Evolutionary conservation across 2,113 vertebrate genomes (phyloP).

Genomic region (Tringa solitaria): DNA sequence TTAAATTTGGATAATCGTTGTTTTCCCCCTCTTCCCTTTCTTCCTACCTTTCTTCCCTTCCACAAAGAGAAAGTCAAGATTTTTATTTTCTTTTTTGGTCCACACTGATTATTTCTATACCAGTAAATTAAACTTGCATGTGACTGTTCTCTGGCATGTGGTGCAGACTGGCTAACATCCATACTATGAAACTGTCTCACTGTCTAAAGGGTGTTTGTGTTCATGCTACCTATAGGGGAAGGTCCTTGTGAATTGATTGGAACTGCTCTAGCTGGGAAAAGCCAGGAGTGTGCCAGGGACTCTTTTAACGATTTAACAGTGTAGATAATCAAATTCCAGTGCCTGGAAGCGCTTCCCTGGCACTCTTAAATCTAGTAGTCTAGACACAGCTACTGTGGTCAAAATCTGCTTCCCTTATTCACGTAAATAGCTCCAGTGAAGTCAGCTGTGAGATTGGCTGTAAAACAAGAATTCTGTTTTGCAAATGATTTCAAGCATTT

Average conservation of each 20-base stretch:
- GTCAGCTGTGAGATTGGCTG: slow-evolving; percentile 53
- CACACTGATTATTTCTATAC: neutral
- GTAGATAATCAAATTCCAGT: slow-evolving; percentile 17
- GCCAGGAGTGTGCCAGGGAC: neutral
- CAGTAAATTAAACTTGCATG: neutral
- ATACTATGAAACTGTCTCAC: neutral
- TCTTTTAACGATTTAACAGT: neutral
- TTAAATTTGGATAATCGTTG: neutral
- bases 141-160: neutral
- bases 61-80: neutral
- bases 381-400: slow-evolving; percentile 23
- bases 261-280: neutral
- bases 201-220: neutral
- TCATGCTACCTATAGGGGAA: neutral
- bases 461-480: slow-evolving; percentile 32
- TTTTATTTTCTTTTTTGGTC: neutral
- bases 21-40: neutral
- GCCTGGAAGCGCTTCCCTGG: neutral
- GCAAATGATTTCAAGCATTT: slow-evolving; percentile 35
- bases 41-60: neutral
- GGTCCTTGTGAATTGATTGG: neutral
- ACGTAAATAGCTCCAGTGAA: slow-evolving; percentile 14
- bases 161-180: neutral
- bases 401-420: slow-evolving; percentile 20
- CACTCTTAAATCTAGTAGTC: neutral